Evolutionary conservation across 2,113 vertebrate genomes (phyloP).

Genomic region (Atrichornis clamosus): DNA sequence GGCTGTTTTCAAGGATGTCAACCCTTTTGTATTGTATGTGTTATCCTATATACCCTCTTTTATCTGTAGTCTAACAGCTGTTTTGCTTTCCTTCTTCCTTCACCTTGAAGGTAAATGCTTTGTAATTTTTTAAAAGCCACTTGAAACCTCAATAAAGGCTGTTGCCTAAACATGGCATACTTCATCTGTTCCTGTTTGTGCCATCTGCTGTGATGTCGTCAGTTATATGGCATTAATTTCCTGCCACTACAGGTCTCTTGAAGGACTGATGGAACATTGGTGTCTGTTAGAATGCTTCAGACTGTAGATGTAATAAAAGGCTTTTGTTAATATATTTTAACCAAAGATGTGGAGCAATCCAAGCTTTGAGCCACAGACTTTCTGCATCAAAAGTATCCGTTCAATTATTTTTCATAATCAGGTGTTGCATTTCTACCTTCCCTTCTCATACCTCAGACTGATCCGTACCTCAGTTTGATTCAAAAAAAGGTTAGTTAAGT

Average conservation of each 20-base stretch:
- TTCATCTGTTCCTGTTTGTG: conserved; percentile 77
- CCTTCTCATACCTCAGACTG: conserved; percentile 87
- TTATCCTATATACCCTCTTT: conserved; percentile 61
- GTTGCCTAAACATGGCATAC: conserved; percentile 77
- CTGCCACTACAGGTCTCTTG: conserved; percentile 76
- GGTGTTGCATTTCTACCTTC: conserved; percentile 73
- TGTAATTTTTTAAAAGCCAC: conserved; percentile 74
- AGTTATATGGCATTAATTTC: conserved; percentile 75
- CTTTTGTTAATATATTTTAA: conserved; percentile 85
- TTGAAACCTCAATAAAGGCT: conserved; percentile 81
- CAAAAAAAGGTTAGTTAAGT: conserved; percentile 73
- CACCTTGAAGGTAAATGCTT: conserved; percentile 73
- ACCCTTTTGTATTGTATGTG: conserved; percentile 70
- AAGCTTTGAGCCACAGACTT: conserved; percentile 74
- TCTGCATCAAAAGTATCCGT: conserved; percentile 67
- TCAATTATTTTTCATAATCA: conserved; percentile 67
- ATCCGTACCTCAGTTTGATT: conserved; percentile 87
- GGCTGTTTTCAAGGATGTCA: conserved; percentile 68
- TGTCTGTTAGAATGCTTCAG: conserved; percentile 77
- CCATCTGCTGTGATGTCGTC: conserved; percentile 77
- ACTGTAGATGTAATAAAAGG: conserved; percentile 78
- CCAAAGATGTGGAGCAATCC: conserved; percentile 90
- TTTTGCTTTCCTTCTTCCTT: conserved; percentile 69
- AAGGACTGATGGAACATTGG: conserved; percentile 75
- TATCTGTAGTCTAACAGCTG: conserved; percentile 65